These are phyloP conservation scores for Caenorhabditis auriculariae DNA, from an alignment of 2,888 invertebrate genomes.

Conservation along the genomic window DNA sequence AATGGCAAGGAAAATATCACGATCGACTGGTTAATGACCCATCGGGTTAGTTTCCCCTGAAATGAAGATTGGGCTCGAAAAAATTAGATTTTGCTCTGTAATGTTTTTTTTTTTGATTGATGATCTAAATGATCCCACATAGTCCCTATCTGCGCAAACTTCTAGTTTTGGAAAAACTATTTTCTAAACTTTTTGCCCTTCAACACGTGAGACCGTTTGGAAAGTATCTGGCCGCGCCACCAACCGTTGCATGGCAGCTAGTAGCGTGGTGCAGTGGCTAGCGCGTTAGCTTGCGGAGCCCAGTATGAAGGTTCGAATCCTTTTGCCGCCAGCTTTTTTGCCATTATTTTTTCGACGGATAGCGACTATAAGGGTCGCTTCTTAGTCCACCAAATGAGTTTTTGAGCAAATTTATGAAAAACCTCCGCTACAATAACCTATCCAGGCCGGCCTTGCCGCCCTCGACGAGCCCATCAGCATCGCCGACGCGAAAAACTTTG, in stretches of 20 bases:
- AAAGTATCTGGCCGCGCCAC: too few relatives aligned
- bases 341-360: too few relatives aligned
- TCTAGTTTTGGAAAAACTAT: too few relatives aligned
- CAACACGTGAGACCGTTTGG: too few relatives aligned
- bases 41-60: conserved; percentile 26
- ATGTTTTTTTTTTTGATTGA: too few relatives aligned
- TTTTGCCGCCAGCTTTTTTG: not conserved
- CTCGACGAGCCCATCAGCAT: conserved; percentile 62
- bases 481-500: conserved; percentile 62
- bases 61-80: not conserved
- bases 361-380: not conserved
- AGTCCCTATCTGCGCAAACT: too few relatives aligned
- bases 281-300: too few relatives aligned
- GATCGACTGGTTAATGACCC: conserved; percentile 60
- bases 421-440: not conserved
- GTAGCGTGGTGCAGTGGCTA: too few relatives aligned
- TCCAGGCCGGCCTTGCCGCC: conserved; percentile 64
- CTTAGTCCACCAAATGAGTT: not conserved
- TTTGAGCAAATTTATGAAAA: too few relatives aligned
- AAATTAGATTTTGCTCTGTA: not conserved
- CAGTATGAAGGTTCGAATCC: too few relatives aligned
- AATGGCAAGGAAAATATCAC: conserved; percentile 66
- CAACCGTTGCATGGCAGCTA: too few relatives aligned
- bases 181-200: too few relatives aligned
- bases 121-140: not conserved